phyloP scores from a whole-genome alignment of 2,797 vertebrate species.

The Sebastes reedi region DNA sequence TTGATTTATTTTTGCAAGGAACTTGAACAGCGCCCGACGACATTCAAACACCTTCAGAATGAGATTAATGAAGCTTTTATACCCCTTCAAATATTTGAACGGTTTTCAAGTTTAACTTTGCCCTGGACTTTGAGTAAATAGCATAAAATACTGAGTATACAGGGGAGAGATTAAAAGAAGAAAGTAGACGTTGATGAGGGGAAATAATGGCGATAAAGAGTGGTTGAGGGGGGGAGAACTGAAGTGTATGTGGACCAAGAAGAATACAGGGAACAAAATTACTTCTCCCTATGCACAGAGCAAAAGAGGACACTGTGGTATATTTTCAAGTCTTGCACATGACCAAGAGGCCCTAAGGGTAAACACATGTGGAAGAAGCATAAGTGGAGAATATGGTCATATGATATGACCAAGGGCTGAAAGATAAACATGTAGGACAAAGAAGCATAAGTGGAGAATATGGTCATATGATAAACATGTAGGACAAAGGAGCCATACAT shows the following conservation, averaged over 20 bases:
- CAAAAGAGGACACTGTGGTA: not conserved
- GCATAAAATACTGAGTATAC: not conserved
- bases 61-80: constrained; percentile 16
- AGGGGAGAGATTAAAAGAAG: not conserved
- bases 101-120: constrained; percentile 10
- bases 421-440: too few relatives aligned
- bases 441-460: too few relatives aligned
- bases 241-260: not conserved
- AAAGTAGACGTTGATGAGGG: not conserved
- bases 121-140: not conserved
- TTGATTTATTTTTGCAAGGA: constrained; percentile 36
- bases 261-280: not conserved
- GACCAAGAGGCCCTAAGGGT: too few relatives aligned
- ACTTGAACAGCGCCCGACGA: not conserved
- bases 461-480: too few relatives aligned
- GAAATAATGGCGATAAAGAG: not conserved
- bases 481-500: too few relatives aligned
- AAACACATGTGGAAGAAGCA: too few relatives aligned
- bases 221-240: not conserved
- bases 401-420: too few relatives aligned
- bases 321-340: too few relatives aligned
- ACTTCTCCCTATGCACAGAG: not conserved
- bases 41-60: constrained; percentile 1
- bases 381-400: too few relatives aligned
- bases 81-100: constrained; percentile 15